phyloP scores from a whole-genome alignment of 2,797 vertebrate genomes.

The Emydoidea blandingii region DNA sequence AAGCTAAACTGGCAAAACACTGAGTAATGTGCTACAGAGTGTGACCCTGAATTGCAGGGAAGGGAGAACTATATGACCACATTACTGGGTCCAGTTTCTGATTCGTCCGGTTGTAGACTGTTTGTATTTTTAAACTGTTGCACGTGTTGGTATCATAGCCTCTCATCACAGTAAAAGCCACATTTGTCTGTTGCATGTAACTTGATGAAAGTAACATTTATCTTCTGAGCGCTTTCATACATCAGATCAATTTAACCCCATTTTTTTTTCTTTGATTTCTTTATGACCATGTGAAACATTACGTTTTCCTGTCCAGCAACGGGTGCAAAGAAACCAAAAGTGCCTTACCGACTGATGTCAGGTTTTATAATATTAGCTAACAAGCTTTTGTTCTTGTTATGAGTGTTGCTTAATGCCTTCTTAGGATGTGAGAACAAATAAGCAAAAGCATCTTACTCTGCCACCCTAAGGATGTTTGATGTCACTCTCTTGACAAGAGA shows the following conservation, averaged over 20 bases:
- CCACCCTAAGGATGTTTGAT: background rate
- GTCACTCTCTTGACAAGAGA: background rate
- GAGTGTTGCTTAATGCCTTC: background rate
- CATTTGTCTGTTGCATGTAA: slow-evolving; percentile 28
- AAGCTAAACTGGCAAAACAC: background rate
- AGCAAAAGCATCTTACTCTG: background rate
- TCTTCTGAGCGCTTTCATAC: slow-evolving; percentile 30
- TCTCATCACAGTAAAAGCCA: slow-evolving; percentile 61
- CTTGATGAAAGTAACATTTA: slow-evolving; percentile 5
- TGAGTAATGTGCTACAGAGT: background rate
- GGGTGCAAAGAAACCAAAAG: background rate
- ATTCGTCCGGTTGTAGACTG: accelerated
- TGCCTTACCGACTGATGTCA: background rate
- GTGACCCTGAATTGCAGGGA: background rate
- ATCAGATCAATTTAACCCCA: background rate
- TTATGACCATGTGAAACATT: slow-evolving; percentile 5
- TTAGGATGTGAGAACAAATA: background rate
- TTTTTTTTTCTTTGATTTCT: slow-evolving; percentile 37
- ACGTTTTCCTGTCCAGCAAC: accelerated
- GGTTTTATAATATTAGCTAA: background rate
- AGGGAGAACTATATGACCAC: slow-evolving; percentile 20
- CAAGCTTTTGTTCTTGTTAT: background rate
- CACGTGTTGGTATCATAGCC: slow-evolving; percentile 22
- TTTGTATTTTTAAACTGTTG: background rate
- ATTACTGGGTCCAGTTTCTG: background rate